Conservation (phyloP, 2,113 vertebrate species). For the Alces alces region DNA sequence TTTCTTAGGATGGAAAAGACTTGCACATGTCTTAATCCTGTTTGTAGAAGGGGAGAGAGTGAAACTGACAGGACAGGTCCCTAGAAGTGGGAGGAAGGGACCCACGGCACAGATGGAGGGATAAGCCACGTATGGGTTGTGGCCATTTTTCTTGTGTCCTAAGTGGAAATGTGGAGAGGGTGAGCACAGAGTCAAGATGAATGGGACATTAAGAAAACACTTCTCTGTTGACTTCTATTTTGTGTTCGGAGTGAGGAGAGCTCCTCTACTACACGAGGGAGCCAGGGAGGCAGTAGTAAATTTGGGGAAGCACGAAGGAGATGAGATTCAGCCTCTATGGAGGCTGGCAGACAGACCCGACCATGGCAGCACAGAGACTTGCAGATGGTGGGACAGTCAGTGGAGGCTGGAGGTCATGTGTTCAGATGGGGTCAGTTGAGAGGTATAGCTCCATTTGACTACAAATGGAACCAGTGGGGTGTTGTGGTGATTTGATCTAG, state of each 20-base stretch:
- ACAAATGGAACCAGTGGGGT: not conserved
- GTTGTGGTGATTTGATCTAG: not conserved
- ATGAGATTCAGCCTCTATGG: not conserved
- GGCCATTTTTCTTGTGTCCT: not conserved
- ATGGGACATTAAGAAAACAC: not conserved
- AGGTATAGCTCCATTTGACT: not conserved
- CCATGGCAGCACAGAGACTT: too few species aligned
- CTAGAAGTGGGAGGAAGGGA: not conserved
- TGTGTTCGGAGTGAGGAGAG: not conserved
- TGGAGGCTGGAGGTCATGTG: not conserved
- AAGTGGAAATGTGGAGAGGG: not conserved
- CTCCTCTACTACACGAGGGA: not conserved
- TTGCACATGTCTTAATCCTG: not conserved
- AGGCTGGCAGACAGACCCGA: not conserved
- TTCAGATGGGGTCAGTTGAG: not conserved
- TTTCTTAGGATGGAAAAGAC: not conserved
- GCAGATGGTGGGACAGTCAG: not conserved
- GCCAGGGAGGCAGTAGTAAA: not conserved
- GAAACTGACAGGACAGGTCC: not conserved
- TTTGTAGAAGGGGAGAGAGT: not conserved
- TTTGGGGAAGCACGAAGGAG: not conserved
- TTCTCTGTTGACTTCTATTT: not conserved
- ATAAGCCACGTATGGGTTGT: accelerated
- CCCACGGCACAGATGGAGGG: not conserved
- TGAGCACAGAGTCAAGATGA: not conserved